A percentile compares a stretch with the other conserved stretches of the same genome.
These are phyloP conservation scores for Myotis davidii DNA, from an alignment of 2,113 vertebrate species.

Conservation along the genomic window DNA sequence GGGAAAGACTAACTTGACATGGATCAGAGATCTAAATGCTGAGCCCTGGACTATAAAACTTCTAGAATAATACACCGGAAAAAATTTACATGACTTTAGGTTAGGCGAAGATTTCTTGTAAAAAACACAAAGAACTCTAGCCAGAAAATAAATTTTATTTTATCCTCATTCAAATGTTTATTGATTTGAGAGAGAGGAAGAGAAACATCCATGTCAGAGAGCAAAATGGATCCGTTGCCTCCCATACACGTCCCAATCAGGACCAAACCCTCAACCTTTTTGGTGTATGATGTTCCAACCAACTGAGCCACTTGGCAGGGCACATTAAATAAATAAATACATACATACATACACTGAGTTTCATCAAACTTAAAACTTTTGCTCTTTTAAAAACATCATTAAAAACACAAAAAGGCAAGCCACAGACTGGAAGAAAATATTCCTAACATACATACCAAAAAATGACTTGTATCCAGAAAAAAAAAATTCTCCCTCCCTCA, in stretches of 20 bases:
- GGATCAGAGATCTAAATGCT: background rate
- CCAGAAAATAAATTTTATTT: background rate
- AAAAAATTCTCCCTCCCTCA: too few species aligned
- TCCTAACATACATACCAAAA: background rate
- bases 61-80: background rate
- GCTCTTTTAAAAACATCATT: background rate
- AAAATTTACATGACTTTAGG: background rate
- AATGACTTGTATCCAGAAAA: background rate
- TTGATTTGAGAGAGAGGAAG: background rate
- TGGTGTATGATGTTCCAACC: too few species aligned
- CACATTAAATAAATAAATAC: too few species aligned
- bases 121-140: background rate
- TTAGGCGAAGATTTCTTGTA: background rate
- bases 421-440: background rate
- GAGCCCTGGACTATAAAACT: background rate
- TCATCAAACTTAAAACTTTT: background rate
- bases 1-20: background rate
- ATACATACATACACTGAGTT: background rate
- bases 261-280: background rate
- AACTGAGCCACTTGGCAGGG: too few species aligned
- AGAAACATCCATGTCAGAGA: background rate
- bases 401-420: conserved; percentile 10
- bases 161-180: background rate
- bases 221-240: background rate
- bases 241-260: background rate